Percentiles rank a stretch among this genome's conserved stretches.
Evolutionary conservation across 2,113 vertebrate species (phyloP).

Genomic region (Cyphomyrus discorhynchus): DNA sequence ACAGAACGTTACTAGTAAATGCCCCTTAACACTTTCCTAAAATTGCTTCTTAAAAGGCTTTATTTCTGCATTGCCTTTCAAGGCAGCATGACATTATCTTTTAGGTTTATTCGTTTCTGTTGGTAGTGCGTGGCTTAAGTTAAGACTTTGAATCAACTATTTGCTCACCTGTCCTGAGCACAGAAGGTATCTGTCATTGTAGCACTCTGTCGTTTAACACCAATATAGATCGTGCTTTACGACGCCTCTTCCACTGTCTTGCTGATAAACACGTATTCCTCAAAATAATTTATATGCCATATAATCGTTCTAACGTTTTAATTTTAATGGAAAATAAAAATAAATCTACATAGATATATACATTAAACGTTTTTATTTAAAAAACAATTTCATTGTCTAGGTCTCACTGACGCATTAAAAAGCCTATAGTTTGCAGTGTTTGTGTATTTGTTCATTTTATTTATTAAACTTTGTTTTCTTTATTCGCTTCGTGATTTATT

Average conservation of each 20-base stretch:
- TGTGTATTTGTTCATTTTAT: neutral
- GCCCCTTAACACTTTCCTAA: neutral
- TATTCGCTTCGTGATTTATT: neutral
- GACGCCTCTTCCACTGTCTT: neutral
- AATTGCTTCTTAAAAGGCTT: neutral
- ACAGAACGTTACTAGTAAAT: neutral
- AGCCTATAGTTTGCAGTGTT: neutral
- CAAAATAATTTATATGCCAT: neutral
- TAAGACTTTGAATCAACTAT: slow-evolving; percentile 1
- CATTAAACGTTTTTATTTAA: neutral
- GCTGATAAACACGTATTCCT: neutral
- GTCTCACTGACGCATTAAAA: neutral
- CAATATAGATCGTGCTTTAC: neutral
- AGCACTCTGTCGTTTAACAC: neutral
- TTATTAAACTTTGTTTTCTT: neutral
- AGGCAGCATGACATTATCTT: neutral
- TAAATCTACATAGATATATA: neutral
- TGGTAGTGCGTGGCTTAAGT: neutral
- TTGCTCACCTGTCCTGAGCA: slow-evolving; percentile 23
- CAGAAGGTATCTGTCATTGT: neutral
- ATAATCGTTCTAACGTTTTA: neutral
- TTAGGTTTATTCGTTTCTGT: neutral
- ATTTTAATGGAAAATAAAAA: neutral
- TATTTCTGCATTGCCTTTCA: neutral
- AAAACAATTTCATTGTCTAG: neutral